phyloP scores from a whole-genome alignment of 2,797 vertebrate species.

The Etheostoma nigrum region DNA sequence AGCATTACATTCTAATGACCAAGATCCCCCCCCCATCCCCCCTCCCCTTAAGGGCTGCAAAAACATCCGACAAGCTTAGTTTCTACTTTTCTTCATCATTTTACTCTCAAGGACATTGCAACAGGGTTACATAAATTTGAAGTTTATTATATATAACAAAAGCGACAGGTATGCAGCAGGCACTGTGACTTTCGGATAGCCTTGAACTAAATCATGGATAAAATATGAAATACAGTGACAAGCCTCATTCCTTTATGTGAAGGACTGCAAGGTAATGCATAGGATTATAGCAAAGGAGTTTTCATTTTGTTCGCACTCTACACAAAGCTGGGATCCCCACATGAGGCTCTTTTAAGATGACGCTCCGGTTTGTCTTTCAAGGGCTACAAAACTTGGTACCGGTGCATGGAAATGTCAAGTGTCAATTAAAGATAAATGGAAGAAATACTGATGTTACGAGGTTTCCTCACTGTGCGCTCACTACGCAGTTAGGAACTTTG shows the following conservation, averaged over 20 bases:
- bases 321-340: slow-evolving; percentile 17
- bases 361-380: slow-evolving; percentile 46
- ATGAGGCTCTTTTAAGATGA: slow-evolving; percentile 23
- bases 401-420: slow-evolving; percentile 60
- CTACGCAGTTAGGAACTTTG: slow-evolving; percentile 33
- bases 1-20: slow-evolving; percentile 41
- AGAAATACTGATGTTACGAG: slow-evolving; percentile 42
- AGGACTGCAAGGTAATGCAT: slow-evolving; percentile 58
- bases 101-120: slow-evolving; percentile 48
- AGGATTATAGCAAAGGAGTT: slow-evolving; percentile 40
- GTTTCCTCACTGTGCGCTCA: slow-evolving; percentile 31
- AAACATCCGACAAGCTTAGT: slow-evolving; percentile 9
- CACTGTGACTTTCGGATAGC: slow-evolving; percentile 50
- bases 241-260: slow-evolving; percentile 55
- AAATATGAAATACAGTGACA: slow-evolving; percentile 60
- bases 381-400: slow-evolving; percentile 36
- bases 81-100: background rate
- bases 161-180: slow-evolving; percentile 43
- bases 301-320: slow-evolving; percentile 26
- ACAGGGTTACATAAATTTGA: slow-evolving; percentile 45
- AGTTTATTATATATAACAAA: slow-evolving; percentile 46
- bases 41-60: slow-evolving; percentile 18
- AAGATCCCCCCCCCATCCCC: slow-evolving; percentile 47
- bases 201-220: slow-evolving; percentile 61
- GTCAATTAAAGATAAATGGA: slow-evolving; percentile 64